phyloP scores from a whole-genome alignment of 2,888 invertebrate species.

The Cataglyphis altisquamis region DNA sequence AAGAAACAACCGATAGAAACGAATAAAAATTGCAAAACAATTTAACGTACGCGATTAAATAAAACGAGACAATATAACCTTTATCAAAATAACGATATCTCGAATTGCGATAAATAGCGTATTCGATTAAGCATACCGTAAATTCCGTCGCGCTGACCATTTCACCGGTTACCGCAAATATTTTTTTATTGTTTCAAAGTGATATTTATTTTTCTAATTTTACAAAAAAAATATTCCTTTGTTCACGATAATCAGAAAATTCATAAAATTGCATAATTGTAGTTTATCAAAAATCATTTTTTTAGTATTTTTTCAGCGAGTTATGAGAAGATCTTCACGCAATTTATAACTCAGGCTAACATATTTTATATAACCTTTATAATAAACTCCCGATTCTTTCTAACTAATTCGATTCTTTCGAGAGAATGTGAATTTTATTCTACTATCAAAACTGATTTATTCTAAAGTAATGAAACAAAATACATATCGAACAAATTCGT shows the following conservation, averaged over 20 bases:
- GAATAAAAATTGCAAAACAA: slow-evolving; percentile 13
- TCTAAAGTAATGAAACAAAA: background rate
- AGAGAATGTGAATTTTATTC: background rate
- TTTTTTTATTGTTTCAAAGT: slow-evolving; percentile 40
- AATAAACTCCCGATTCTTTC: background rate
- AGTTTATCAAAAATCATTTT: background rate
- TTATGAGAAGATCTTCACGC: background rate
- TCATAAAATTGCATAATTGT: slow-evolving; percentile 20
- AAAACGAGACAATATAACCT: slow-evolving; percentile 42
- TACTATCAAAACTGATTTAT: background rate
- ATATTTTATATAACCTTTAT: background rate
- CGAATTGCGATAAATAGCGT: slow-evolving; percentile 48
- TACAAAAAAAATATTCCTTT: background rate
- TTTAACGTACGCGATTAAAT: slow-evolving; percentile 42
- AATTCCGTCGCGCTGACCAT: slow-evolving; percentile 40
- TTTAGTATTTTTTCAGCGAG: background rate
- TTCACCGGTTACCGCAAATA: slow-evolving; percentile 6
- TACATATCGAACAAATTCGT: background rate
- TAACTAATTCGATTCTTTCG: background rate
- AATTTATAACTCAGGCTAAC: background rate
- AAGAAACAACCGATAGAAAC: background rate
- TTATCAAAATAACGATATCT: slow-evolving; percentile 53
- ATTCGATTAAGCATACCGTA: slow-evolving; percentile 43
- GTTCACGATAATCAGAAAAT: slow-evolving; percentile 19
- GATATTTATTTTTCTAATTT: slow-evolving; percentile 45